Percentiles rank a stretch among this genome's conserved stretches.
phyloP scores from a whole-genome alignment of 2,797 vertebrate species.

The Florisuga fusca region DNA sequence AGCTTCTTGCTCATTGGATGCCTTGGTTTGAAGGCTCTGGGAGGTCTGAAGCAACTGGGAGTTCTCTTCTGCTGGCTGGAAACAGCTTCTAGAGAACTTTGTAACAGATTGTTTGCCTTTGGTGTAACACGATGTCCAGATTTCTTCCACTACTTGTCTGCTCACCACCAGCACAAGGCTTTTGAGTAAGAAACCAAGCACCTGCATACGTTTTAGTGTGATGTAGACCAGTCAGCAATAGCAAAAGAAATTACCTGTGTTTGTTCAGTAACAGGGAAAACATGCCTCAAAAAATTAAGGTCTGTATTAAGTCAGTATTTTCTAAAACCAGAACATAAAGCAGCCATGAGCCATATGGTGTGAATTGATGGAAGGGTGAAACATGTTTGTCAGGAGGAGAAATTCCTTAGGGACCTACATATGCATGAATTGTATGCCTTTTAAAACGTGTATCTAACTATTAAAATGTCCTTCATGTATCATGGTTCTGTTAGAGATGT shows the following conservation, averaged over 20 bases:
- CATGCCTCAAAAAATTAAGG: not conserved
- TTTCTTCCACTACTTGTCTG: not conserved
- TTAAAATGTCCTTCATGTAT: not conserved
- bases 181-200: not conserved
- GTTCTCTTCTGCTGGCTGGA: not conserved
- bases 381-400: not conserved
- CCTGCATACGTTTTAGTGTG: not conserved
- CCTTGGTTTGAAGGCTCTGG: not conserved
- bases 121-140: not conserved
- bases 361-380: not conserved
- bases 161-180: not conserved
- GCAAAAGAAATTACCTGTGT: not conserved
- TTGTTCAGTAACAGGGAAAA: not conserved
- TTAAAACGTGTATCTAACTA: not conserved
- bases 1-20: not conserved
- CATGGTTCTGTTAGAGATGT: not conserved
- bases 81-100: not conserved
- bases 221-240: not conserved
- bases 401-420: not conserved
- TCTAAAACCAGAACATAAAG: not conserved
- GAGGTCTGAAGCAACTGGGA: not conserved
- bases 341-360: not conserved
- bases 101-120: not conserved
- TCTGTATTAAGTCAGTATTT: not conserved
- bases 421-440: accelerated